Evolutionary conservation across 2,113 vertebrate genomes (phyloP), one percentile per base, ranked within the genome.

Genomic region (Pseudopipra pipra): DNA sequence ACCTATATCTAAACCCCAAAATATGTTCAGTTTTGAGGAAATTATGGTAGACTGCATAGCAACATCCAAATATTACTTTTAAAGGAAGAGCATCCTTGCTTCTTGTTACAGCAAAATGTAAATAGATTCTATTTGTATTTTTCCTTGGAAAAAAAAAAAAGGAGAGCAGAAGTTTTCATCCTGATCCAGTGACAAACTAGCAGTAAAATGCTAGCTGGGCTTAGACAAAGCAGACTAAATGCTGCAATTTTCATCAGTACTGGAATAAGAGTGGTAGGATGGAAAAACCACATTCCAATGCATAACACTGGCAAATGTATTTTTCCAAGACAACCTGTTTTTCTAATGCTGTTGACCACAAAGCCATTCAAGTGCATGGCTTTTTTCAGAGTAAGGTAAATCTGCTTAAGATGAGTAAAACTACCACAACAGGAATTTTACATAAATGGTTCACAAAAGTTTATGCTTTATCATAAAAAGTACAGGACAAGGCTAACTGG

Each of bases 281-380:
- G 62, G 87, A 96, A 97, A 95, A 96, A 89, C 68, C 61, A 51
- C 56, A 96, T 97, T 89, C 72, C 47, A 93, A 21, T 14, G 59
- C 25, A 70, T 85, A 93, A 92, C 63, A 85, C 17, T 85, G 81
- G 75, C 84, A 94, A 96, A 76, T 12, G 12, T 28, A 39, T 91
- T 96, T 96, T 97, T 87, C 91, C 84, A 97, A 88, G 71, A 95
- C 49, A 93, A 87, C 84, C 81, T 94, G 61, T 80, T 95, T 93
- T 95, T 90, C 73, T 89, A 93, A 87, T 89, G 67, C n/a, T 16
- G 2, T 62, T 91, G 63, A 93, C 83, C 95, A 95, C 84, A 95
- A 89, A 92, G 37, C 16, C 73, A 74, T 63, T 85, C 25, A 87
- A 95, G 83, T n/a, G 51, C 61, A 77, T 2, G 1, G 17, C 8